A percentile compares a stretch with the other conserved stretches of the same genome.
Evolutionary conservation across 2,888 invertebrate species (phyloP).

Genomic region (Xanthia togata): DNA sequence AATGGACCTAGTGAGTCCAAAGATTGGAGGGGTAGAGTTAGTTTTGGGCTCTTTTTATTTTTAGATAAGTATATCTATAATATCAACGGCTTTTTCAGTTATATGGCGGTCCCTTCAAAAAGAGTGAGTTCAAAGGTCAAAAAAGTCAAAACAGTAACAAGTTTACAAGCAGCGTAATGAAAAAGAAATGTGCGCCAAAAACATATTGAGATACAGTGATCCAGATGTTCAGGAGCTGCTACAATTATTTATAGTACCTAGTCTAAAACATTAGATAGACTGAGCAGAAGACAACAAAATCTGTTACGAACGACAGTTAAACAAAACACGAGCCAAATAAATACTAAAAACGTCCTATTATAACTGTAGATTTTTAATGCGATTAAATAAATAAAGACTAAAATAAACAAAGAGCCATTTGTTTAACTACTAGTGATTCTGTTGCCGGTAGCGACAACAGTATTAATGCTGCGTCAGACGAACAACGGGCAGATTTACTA

Average conservation of each 20-base stretch:
- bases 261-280: constrained; percentile 35
- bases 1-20: not conserved
- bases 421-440: constrained; percentile 60
- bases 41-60: not conserved
- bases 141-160: constrained; percentile 17
- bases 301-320: constrained; percentile 24
- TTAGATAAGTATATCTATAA: not conserved
- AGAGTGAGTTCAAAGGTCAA: not conserved
- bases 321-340: constrained; percentile 44
- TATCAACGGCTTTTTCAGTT: not conserved
- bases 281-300: constrained; percentile 22
- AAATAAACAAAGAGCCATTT: constrained; percentile 66
- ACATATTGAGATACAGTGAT: constrained; percentile 32
- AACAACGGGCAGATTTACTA: constrained; percentile 76
- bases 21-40: not conserved
- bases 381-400: constrained; percentile 59
- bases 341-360: constrained; percentile 48
- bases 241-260: constrained; percentile 19
- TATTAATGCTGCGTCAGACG: constrained; percentile 68
- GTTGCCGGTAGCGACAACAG: constrained; percentile 69
- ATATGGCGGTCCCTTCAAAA: not conserved
- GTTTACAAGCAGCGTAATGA: constrained; percentile 7
- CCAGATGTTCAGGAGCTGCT: constrained; percentile 41
- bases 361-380: constrained; percentile 58
- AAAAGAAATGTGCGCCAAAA: constrained; percentile 38